These are phyloP conservation scores for Lepidocyrtinus sp. DNA, from an alignment of 2,888 invertebrate genomes.

Conservation along the genomic window DNA sequence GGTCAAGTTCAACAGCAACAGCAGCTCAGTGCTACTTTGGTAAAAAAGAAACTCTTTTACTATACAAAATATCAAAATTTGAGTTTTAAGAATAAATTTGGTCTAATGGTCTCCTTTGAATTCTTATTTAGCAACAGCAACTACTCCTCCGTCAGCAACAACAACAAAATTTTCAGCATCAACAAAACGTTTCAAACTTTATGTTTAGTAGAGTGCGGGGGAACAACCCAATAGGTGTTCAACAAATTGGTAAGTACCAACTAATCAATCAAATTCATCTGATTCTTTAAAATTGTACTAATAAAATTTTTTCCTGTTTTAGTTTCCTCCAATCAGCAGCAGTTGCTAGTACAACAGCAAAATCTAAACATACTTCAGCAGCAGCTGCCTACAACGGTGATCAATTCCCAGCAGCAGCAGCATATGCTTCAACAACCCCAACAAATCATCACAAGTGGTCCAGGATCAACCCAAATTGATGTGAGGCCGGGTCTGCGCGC, in stretches of 20 bases:
- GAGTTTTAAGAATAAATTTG: neutral
- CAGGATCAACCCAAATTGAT: slow-evolving; percentile 30
- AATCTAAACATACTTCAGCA: neutral
- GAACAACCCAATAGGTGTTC: slow-evolving; percentile 25
- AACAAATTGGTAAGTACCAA: slow-evolving; percentile 39
- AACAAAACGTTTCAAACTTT: slow-evolving; percentile 27
- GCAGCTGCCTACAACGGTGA: slow-evolving; percentile 2
- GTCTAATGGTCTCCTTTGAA: neutral
- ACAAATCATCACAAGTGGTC: slow-evolving; percentile 2
- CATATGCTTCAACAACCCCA: slow-evolving; percentile 20
- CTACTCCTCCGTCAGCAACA: slow-evolving; percentile 37
- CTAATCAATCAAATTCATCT: neutral
- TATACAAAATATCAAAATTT: too few relatives aligned
- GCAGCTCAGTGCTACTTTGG: slow-evolving; percentile 11
- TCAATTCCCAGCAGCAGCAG: slow-evolving; percentile 30
- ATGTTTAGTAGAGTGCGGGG: slow-evolving; percentile 32
- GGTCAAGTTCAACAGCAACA: slow-evolving; percentile 19
- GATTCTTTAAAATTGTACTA: neutral
- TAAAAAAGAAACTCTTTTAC: too few relatives aligned
- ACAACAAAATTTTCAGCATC: slow-evolving; percentile 39
- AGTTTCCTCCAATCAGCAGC: slow-evolving; percentile 11
- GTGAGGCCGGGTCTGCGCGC: slow-evolving; percentile 52
- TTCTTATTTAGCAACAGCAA: slow-evolving; percentile 42
- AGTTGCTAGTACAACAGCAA: neutral
- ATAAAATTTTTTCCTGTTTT: neutral